phyloP scores from a whole-genome alignment of 1,140 invertebrate species.

The Chelonus insularis region DNA sequence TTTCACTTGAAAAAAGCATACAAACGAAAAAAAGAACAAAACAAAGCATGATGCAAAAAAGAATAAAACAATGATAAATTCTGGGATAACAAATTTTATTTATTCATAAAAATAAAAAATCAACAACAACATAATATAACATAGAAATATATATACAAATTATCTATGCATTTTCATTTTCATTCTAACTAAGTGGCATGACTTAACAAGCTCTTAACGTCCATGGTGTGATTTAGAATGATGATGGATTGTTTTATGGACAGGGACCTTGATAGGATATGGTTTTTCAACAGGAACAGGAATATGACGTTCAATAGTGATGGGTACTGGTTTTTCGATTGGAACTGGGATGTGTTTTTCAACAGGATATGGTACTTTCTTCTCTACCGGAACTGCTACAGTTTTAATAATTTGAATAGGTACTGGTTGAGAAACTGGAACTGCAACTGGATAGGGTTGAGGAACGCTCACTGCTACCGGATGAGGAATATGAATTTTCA shows the following conservation, averaged over 20 bases:
- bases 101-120: not conserved
- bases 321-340: constrained; percentile 68
- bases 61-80: not conserved
- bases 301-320: constrained; percentile 72
- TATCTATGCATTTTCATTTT: no score
- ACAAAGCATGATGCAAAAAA: not conserved
- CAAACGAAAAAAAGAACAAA: no score
- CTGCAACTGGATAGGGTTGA: constrained; percentile 63
- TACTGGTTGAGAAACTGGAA: constrained; percentile 50
- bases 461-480: constrained; percentile 68
- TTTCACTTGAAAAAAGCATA: no score
- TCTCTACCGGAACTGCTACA: constrained; percentile 65
- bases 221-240: constrained; percentile 62
- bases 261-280: constrained; percentile 74
- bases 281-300: constrained; percentile 74
- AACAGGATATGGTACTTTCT: constrained; percentile 66
- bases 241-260: constrained; percentile 75
- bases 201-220: no score
- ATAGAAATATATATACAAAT: not conserved
- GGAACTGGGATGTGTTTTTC: constrained; percentile 67
- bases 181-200: no score
- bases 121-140: not conserved
- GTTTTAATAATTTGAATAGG: constrained; percentile 58
- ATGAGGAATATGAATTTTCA: constrained; percentile 73
- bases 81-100: not conserved